phyloP scores from a whole-genome alignment of 2,113 vertebrate genomes.

The Corapipo altera region DNA sequence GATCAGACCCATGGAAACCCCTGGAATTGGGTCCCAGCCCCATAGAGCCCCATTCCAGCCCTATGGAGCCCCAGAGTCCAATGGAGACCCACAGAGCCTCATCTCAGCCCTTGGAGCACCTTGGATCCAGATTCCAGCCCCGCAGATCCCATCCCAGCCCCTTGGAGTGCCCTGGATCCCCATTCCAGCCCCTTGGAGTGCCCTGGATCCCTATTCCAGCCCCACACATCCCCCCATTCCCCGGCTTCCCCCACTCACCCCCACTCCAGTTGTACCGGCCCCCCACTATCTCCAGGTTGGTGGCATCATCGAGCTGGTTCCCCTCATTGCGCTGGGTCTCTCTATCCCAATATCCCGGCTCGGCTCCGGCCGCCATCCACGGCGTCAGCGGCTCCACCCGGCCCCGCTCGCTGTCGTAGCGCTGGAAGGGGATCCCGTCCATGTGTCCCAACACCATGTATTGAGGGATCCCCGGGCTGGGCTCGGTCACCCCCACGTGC shows the following conservation, averaged over 20 bases:
- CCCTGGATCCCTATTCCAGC: no score
- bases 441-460: rapidly evolving
- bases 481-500: rapidly evolving
- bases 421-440: neutral
- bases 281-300: rapidly evolving
- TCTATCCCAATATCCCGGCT: neutral
- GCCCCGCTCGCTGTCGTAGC: neutral
- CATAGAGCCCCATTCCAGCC: neutral
- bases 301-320: rapidly evolving
- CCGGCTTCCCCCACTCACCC: no score
- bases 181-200: no score
- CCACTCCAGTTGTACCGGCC: no score
- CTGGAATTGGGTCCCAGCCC: neutral
- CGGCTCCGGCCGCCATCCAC: neutral
- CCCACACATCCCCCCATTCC: no score
- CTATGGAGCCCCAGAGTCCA: neutral
- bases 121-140: no score
- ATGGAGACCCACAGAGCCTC: neutral
- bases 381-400: rapidly evolving
- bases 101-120: no score
- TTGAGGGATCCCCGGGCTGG: neutral
- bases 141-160: neutral
- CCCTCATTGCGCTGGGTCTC: neutral
- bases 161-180: no score
- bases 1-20: neutral